A percentile compares a stretch with the other conserved stretches of the same genome.
Evolutionary conservation across 2,888 invertebrate genomes (phyloP).

Genomic region (Hofmannophila pseudospretella): DNA sequence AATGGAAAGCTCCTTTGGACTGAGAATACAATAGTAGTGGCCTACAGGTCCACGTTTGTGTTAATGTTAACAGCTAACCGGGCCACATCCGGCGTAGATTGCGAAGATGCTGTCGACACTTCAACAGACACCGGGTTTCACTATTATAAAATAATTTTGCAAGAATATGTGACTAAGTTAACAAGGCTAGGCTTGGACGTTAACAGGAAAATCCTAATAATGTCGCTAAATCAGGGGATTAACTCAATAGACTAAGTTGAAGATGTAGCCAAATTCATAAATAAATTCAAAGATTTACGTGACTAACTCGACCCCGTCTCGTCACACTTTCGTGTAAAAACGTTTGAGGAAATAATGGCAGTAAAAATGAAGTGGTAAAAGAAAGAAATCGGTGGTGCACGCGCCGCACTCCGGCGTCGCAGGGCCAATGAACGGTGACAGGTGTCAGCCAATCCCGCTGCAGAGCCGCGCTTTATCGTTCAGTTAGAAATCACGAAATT

Average conservation of each 20-base stretch:
- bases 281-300: background rate
- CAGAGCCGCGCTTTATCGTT: slow-evolving; percentile 44
- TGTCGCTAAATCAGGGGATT: background rate
- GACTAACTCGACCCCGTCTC: background rate
- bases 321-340: slow-evolving; percentile 12
- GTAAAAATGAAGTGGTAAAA: slow-evolving; percentile 30
- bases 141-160: no score
- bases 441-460: slow-evolving; percentile 55
- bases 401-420: slow-evolving; percentile 42
- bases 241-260: background rate
- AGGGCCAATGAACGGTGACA: slow-evolving; percentile 70
- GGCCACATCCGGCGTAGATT: slow-evolving; percentile 25
- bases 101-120: slow-evolving; percentile 15
- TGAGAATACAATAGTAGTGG: no score
- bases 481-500: slow-evolving; percentile 45
- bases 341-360: slow-evolving; percentile 26
- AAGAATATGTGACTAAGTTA: no score
- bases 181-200: no score
- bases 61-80: slow-evolving; percentile 13
- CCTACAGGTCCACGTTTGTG: no score
- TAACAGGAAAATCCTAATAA: slow-evolving; percentile 6
- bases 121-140: no score
- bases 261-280: background rate
- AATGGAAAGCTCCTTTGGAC: no score
- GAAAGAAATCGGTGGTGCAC: slow-evolving; percentile 48